These are phyloP conservation scores for Helleia helle DNA, from an alignment of 2,888 invertebrate genomes.

Conservation along the genomic window DNA sequence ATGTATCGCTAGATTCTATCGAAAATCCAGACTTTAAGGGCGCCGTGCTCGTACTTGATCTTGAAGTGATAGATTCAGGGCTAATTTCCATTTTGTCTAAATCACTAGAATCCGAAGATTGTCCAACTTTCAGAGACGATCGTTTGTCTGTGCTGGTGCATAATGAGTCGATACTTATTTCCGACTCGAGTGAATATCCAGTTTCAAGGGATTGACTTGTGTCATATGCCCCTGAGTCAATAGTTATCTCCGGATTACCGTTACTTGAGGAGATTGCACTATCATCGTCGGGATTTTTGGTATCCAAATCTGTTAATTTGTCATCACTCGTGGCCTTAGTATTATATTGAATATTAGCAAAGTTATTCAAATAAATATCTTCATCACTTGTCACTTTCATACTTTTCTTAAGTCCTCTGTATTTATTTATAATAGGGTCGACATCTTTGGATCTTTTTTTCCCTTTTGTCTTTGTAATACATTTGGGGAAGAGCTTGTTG, in stretches of 20 bases:
- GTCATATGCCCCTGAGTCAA: conserved; percentile 62
- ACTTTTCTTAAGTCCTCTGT: conserved; percentile 59
- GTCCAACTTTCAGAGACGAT: conserved; percentile 75
- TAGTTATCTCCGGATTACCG: conserved; percentile 67
- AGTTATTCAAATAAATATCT: conserved; percentile 60
- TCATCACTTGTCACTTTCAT: conserved; percentile 63
- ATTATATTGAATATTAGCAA: conserved; percentile 58
- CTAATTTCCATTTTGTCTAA: conserved; percentile 74
- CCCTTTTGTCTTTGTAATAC: conserved; percentile 64
- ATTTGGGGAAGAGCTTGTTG: conserved; percentile 62
- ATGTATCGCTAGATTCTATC: conserved; percentile 77
- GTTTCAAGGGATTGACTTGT: conserved; percentile 68
- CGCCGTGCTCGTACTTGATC: conserved; percentile 67
- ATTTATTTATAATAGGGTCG: conserved; percentile 64
- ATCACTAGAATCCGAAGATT: conserved; percentile 80
- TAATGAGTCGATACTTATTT: conserved; percentile 74
- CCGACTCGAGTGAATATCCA: conserved; percentile 66
- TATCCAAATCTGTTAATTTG: conserved; percentile 49
- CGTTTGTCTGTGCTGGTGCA: conserved; percentile 72
- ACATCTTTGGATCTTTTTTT: conserved; percentile 66
- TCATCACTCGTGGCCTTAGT: conserved; percentile 46
- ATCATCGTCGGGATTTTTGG: conserved; percentile 64
- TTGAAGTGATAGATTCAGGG: conserved; percentile 65
- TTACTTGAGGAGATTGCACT: conserved; percentile 63
- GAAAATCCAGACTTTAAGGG: conserved; percentile 73